Percentiles rank a stretch among this genome's conserved stretches.
These are phyloP conservation scores for Neogale vison DNA, from an alignment of 2,113 vertebrate species.

Conservation along the genomic window DNA sequence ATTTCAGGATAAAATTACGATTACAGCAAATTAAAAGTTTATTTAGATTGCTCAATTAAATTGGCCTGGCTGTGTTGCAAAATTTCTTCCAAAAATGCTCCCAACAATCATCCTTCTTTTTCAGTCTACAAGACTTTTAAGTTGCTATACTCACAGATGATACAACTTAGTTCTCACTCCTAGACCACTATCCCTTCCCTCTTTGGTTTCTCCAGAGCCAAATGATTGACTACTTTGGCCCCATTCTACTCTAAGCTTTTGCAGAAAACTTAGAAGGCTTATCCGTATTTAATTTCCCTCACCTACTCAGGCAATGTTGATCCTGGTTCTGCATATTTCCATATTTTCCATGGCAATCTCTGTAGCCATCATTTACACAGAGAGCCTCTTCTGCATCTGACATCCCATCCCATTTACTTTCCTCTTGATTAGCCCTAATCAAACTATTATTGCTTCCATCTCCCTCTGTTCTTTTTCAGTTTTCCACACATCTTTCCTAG, in stretches of 20 bases:
- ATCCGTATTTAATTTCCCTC: neutral
- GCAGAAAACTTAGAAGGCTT: neutral
- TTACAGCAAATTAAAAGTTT: constrained; percentile 24
- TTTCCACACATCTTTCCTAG: constrained; percentile 27
- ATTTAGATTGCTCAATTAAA: neutral
- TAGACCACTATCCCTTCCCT: neutral
- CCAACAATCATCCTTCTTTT: neutral
- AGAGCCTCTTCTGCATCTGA: neutral
- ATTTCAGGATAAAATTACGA: constrained; percentile 27
- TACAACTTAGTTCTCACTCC: neutral
- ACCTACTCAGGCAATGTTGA: neutral
- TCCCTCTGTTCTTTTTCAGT: neutral
- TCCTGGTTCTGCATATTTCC: neutral
- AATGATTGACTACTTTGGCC: neutral
- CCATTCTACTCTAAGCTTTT: neutral
- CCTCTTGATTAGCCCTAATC: neutral
- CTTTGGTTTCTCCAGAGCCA: neutral
- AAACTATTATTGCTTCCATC: neutral
- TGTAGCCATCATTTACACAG: neutral
- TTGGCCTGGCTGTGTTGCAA: neutral
- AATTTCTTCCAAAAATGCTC: neutral
- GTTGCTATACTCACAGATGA: neutral
- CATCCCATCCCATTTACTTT: neutral
- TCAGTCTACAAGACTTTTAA: neutral
- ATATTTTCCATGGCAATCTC: neutral